Conservation (phyloP, 2,797 vertebrate genomes). For the Muscicapa striata region DNA sequence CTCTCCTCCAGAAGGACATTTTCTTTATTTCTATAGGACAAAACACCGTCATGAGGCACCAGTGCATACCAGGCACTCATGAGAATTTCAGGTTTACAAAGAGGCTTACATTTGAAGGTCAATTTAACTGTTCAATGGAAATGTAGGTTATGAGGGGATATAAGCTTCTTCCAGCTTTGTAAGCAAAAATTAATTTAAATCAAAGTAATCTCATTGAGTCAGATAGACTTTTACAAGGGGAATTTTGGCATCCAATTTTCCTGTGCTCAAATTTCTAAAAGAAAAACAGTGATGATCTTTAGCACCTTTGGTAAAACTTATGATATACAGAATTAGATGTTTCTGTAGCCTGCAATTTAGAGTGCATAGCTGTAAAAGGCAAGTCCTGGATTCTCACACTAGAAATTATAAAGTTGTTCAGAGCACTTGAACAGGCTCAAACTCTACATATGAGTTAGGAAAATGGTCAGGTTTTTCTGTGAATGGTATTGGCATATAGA, state of each 20-base stretch:
- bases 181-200: not conserved
- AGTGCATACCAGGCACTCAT: not conserved
- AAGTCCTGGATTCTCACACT: not conserved
- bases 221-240: not conserved
- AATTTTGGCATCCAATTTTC: not conserved
- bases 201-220: not conserved
- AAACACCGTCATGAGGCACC: not conserved
- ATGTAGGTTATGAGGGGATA: not conserved
- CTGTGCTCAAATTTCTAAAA: not conserved
- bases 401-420: not conserved
- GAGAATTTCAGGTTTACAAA: not conserved
- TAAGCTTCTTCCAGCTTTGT: not conserved
- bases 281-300: not conserved
- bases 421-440: not conserved
- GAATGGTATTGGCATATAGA: not conserved
- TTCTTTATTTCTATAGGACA: not conserved
- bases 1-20: not conserved
- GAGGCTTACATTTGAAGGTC: not conserved
- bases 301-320: not conserved
- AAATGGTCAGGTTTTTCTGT: not conserved
- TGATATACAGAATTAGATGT: not conserved
- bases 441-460: not conserved
- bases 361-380: not conserved
- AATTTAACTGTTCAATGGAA: not conserved
- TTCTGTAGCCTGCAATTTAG: not conserved